Conservation (phyloP, 2,888 invertebrate species). For the Cinara cedri region DNA sequence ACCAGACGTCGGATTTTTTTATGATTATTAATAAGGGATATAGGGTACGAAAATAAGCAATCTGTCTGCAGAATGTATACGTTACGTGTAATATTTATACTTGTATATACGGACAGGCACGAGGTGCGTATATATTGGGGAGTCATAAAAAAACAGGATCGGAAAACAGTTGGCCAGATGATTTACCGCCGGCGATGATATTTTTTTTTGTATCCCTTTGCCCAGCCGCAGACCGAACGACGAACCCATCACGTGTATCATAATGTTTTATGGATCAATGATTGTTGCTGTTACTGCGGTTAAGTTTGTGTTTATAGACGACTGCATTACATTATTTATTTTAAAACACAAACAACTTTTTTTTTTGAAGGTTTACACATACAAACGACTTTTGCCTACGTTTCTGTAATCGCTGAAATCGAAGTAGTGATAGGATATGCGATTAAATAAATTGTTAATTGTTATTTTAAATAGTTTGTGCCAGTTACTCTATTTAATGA, state of each 20-base stretch:
- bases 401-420: no score
- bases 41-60: conserved; percentile 51
- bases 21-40: conserved; percentile 44
- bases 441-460: no score
- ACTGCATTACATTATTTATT: background rate
- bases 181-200: conserved; percentile 42
- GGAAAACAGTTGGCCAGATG: conserved; percentile 46
- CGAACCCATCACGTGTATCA: conserved; percentile 25
- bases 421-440: no score
- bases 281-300: background rate
- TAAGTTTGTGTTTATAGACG: background rate
- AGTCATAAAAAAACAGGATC: conserved; percentile 39
- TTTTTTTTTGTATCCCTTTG: conserved; percentile 19
- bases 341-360: background rate
- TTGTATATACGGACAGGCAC: background rate
- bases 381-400: background rate
- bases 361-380: no score
- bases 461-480: background rate
- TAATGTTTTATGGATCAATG: conserved; percentile 4
- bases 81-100: background rate
- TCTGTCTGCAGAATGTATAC: conserved; percentile 53
- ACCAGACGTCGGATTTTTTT: conserved; percentile 50
- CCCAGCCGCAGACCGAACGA: conserved; percentile 1
- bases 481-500: background rate
- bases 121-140: background rate